phyloP scores from a whole-genome alignment of 2,113 vertebrate species.

The Chroicocephalus ridibundus region DNA sequence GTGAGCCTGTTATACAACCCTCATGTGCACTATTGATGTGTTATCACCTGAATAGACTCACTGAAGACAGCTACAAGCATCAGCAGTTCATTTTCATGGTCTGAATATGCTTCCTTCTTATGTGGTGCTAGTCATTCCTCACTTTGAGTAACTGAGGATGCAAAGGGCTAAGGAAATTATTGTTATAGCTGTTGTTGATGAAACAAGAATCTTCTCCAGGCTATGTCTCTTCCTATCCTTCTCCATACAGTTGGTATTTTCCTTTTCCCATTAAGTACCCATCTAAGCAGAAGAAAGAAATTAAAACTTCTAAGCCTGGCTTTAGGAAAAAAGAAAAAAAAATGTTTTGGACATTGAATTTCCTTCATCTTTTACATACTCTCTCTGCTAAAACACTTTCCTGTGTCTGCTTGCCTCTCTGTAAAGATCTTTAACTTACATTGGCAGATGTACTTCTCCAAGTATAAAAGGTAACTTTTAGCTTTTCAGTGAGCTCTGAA shows the following conservation, averaged over 20 bases:
- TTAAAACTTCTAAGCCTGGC: not conserved
- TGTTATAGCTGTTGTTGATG: not conserved
- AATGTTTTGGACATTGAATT: not conserved
- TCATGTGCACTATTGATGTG: not conserved
- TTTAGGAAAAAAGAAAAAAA: not conserved
- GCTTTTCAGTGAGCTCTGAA: not conserved
- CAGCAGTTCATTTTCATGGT: not conserved
- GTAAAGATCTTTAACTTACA: not conserved
- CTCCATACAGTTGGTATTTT: not conserved
- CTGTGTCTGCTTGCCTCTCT: not conserved
- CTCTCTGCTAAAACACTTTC: not conserved
- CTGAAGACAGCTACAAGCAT: not conserved
- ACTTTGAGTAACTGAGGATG: not conserved
- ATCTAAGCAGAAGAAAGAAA: not conserved
- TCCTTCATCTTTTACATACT: not conserved
- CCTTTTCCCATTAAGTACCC: not conserved
- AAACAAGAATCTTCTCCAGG: not conserved
- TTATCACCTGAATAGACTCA: not conserved
- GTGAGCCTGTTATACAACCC: not conserved
- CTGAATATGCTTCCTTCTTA: not conserved
- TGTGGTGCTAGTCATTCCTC: not conserved
- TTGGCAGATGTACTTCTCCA: not conserved
- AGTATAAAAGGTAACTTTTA: not conserved
- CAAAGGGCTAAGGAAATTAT: not conserved
- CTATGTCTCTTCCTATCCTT: not conserved